Conservation (phyloP, 2,797 vertebrate species). For the Remorina albescens region DNA sequence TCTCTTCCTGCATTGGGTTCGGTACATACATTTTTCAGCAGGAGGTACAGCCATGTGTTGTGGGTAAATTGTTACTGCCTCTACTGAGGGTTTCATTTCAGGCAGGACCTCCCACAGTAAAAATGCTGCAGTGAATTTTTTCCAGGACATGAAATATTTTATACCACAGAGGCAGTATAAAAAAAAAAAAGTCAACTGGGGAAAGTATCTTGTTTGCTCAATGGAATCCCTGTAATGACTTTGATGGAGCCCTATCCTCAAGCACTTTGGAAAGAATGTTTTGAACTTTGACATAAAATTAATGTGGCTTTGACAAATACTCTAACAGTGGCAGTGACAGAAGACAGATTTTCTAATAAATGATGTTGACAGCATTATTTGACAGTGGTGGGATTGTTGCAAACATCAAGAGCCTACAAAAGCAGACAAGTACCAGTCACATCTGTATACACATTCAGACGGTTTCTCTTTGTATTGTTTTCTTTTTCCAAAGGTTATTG, state of each 20-base stretch:
- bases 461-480: background rate
- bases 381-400: background rate
- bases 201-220: conserved; percentile 16
- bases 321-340: background rate
- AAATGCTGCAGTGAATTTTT: too few species aligned
- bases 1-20: conserved; percentile 6
- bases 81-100: conserved; percentile 26
- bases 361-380: background rate
- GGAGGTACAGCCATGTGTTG: conserved; percentile 29
- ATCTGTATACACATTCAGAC: background rate
- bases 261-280: conserved; percentile 31
- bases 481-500: background rate
- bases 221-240: conserved; percentile 21
- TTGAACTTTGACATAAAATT: conserved; percentile 32
- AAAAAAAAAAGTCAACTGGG: conserved; percentile 10
- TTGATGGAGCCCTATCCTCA: conserved; percentile 21
- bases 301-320: conserved; percentile 25
- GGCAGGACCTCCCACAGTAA: conserved; percentile 21
- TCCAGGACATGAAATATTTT: conserved; percentile 42
- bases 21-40: conserved; percentile 29
- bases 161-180: conserved; percentile 15
- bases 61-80: conserved; percentile 38
- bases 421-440: background rate
- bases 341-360: background rate
- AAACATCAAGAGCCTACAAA: background rate